These are phyloP conservation scores for Eilema griseolum DNA, from an alignment of 2,888 invertebrate species.

Conservation along the genomic window DNA sequence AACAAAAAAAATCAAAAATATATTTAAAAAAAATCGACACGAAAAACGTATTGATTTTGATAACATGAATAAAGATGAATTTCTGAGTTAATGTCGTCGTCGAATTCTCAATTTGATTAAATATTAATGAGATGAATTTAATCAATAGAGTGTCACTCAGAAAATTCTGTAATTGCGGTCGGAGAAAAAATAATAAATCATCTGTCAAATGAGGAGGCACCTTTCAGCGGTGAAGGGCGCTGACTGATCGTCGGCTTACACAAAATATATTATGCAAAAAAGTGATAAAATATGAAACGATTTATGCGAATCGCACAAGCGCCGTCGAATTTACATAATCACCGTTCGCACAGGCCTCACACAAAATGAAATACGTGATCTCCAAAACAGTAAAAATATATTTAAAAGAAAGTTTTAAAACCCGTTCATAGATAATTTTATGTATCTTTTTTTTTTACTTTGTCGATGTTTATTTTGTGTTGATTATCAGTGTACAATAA, in stretches of 20 bases:
- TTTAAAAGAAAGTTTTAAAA: slow-evolving; percentile 36
- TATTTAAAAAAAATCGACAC: not conserved
- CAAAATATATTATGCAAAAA: slow-evolving; percentile 77
- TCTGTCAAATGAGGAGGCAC: slow-evolving; percentile 65
- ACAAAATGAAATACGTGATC: slow-evolving; percentile 79
- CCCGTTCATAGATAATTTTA: too few species aligned
- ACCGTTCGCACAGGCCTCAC: slow-evolving; percentile 64
- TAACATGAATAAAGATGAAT: not conserved
- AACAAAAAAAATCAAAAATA: not conserved
- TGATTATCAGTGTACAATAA: too few species aligned
- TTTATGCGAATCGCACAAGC: slow-evolving; percentile 77
- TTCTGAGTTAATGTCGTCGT: not conserved
- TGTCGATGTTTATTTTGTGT: too few species aligned
- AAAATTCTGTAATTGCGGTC: slow-evolving; percentile 43
- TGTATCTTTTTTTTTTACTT: too few species aligned
- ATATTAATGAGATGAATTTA: slow-evolving; percentile 21
- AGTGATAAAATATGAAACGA: slow-evolving; percentile 81
- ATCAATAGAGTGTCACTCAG: slow-evolving; percentile 26
- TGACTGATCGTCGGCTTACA: slow-evolving; percentile 76
- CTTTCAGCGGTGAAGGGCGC: slow-evolving; percentile 60
- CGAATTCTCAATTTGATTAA: slow-evolving; percentile 1
- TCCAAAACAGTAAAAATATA: slow-evolving; percentile 64
- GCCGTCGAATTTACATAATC: slow-evolving; percentile 79
- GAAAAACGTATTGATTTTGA: not conserved
- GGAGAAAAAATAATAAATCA: slow-evolving; percentile 62